Evolutionary conservation across 2,797 vertebrate genomes (phyloP), one percentile per base, ranked within the genome.

Genomic region (Hypotaenidia okinawae): DNA sequence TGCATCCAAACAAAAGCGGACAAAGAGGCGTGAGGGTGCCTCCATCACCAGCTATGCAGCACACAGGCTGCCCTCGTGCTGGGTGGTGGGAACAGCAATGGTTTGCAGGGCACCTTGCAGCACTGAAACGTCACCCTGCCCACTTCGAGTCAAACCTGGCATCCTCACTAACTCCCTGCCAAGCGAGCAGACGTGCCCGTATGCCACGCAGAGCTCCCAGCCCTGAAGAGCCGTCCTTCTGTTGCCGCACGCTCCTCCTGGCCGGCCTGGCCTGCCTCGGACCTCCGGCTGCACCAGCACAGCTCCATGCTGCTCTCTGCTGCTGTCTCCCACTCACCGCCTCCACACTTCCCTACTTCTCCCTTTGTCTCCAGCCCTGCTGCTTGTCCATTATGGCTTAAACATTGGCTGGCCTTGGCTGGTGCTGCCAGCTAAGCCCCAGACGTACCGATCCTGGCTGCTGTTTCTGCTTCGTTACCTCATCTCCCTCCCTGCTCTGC

Each of bases 221-320:
- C 43, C 0, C 66, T 3, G 7, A 21, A 10, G 3, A 10, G 3
- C 23, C 12, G 0, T 0, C 3, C 39, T 2, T 61, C 11, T 25
- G 2, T 0, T 0, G 43, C 63, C 4, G 5, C 64, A 16, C 6
- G 27, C 2, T 2, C 32, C 32, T 5, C 25, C 58, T 22, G 4
- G 21, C 78, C 37, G 74, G 27, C n/a, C 63, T 5, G 51, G 59
- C 84, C 62, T 4, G 63, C 32, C 10, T 13, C 28, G 6, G 80
- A 57, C 52, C 14, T 15, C 51, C 1, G 4, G 70, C 62, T 4
- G 1, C 55, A 30, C 92, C 97, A 96, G 94, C 96, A 19, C 73
- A 13, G 97, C 98, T 98, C 97, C 97, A 95, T 96, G 97, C 97
- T 98, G 98, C 98, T 98, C 97, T 87, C 98, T 98, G 81, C 97